Percentiles rank a stretch among this genome's conserved stretches.
Conservation (phyloP, 2,113 vertebrate species). For the Ctenodactylus gundi region DNA sequence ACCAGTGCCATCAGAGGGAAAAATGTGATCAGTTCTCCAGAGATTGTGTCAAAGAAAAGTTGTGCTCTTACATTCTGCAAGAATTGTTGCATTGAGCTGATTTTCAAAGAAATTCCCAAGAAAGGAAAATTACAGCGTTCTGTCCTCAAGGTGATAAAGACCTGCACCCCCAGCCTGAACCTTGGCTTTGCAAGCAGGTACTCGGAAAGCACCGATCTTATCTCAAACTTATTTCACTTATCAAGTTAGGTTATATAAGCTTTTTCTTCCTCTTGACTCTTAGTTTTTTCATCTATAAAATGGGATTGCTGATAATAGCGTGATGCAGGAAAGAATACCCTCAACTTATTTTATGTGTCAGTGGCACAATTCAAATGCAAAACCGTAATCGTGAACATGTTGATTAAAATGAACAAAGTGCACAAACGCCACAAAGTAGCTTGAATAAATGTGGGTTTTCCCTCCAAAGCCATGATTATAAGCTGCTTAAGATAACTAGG, state of each 20-base stretch:
- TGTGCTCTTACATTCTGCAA: constrained; percentile 48
- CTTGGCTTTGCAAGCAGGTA: constrained; percentile 30
- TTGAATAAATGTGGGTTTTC: neutral
- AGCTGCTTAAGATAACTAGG: neutral
- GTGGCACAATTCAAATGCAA: constrained; percentile 29
- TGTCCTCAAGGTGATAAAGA: constrained; percentile 59
- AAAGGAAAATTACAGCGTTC: constrained; percentile 68
- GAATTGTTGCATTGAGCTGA: constrained; percentile 64
- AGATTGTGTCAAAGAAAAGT: constrained; percentile 62
- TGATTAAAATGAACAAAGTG: neutral
- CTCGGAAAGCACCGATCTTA: constrained; percentile 32
- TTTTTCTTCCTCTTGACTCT: constrained; percentile 41
- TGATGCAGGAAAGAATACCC: constrained; percentile 17
- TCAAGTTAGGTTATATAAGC: constrained; percentile 30
- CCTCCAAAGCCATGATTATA: neutral
- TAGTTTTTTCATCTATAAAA: constrained; percentile 68
- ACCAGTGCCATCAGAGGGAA: constrained; percentile 6
- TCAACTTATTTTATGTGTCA: neutral
- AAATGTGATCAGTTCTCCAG: constrained; percentile 39
- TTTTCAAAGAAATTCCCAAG: constrained; percentile 68
- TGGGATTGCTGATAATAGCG: constrained; percentile 35
- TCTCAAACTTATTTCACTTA: constrained; percentile 60
- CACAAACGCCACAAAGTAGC: neutral
- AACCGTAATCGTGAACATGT: constrained; percentile 26
- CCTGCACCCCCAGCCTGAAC: constrained; percentile 30